Conservation (phyloP, 2,113 vertebrate genomes). For the Sus scrofa region T2T-Sscrofa CM000828.6:31178001-31178500, state of each 20-base stretch:
- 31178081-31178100: neutral
- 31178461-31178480: too few relatives aligned
- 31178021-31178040: neutral
- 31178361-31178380: too few relatives aligned
- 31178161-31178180: neutral
- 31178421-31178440: too few relatives aligned
- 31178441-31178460: too few relatives aligned
- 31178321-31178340: neutral
- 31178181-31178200: neutral
- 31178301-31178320: rapidly evolving
- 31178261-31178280: neutral
- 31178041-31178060: neutral
- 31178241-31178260: neutral
- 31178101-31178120: neutral
- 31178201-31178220: neutral
- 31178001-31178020: constrained; percentile 42
- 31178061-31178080: neutral
- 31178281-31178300: neutral
- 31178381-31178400: too few relatives aligned
- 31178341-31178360: neutral
- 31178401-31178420: too few relatives aligned
- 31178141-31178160: neutral
- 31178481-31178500: too few relatives aligned
- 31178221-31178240: neutral
- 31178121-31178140: constrained; percentile 16